Conservation (phyloP, 2,888 invertebrate species). For the Thysanoteuthis rhombus region DNA sequence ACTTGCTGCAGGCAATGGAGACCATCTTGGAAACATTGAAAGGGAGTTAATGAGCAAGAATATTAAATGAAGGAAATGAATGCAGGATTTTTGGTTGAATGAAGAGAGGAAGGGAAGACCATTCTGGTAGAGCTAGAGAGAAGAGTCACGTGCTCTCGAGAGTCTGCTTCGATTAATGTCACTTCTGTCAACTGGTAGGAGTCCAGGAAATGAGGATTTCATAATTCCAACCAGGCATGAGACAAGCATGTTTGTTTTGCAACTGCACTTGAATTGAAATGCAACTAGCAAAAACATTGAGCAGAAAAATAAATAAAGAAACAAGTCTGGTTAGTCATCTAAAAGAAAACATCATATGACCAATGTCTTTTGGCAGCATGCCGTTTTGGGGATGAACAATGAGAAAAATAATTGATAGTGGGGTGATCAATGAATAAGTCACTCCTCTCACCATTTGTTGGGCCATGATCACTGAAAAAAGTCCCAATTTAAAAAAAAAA, state of each 20-base stretch:
- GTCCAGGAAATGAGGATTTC: not conserved
- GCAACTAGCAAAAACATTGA: not conserved
- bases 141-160: not conserved
- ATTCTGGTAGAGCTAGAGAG: not conserved
- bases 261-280: not conserved
- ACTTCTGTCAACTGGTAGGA: not conserved
- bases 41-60: not conserved
- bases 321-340: too few relatives aligned
- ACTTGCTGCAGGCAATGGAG: not conserved
- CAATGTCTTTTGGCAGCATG: too few relatives aligned
- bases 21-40: not conserved
- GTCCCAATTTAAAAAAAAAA: too few relatives aligned
- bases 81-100: not conserved
- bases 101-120: not conserved
- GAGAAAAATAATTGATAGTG: too few relatives aligned
- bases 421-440: too few relatives aligned
- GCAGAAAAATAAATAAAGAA: not conserved
- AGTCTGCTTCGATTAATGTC: not conserved
- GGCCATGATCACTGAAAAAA: too few relatives aligned
- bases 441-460: too few relatives aligned
- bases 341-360: too few relatives aligned
- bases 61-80: not conserved
- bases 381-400: too few relatives aligned
- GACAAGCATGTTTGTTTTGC: not conserved
- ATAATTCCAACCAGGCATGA: not conserved